Evolutionary conservation across 2,888 invertebrate species (phyloP).

Genomic region (Trichacis sp.): DNA sequence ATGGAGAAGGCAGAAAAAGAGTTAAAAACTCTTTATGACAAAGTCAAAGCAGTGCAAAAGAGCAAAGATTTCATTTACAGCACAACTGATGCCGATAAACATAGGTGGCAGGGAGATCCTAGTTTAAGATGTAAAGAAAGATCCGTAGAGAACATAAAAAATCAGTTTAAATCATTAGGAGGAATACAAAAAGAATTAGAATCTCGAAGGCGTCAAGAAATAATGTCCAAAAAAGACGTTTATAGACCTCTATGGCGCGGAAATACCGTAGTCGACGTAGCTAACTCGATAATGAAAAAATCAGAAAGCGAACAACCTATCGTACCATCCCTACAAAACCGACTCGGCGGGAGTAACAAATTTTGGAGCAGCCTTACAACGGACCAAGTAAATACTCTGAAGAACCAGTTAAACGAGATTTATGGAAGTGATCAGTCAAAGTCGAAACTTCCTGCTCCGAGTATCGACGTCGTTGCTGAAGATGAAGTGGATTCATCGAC

Average conservation of each 20-base stretch:
- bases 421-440: slow-evolving; percentile 75
- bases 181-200: slow-evolving; percentile 71
- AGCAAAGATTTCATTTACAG: slow-evolving; percentile 88
- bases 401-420: slow-evolving; percentile 84
- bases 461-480: neutral
- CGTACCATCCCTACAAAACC: slow-evolving; percentile 70
- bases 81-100: slow-evolving; percentile 79
- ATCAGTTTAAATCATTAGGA: slow-evolving; percentile 78
- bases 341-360: slow-evolving; percentile 78
- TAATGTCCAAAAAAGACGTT: slow-evolving; percentile 74
- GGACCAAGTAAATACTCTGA: slow-evolving; percentile 85
- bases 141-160: slow-evolving; percentile 87
- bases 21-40: slow-evolving; percentile 80
- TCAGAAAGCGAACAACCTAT: slow-evolving; percentile 67
- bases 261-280: slow-evolving; percentile 84
- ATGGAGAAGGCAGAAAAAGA: slow-evolving; percentile 88
- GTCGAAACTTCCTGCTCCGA: slow-evolving; percentile 25
- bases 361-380: slow-evolving; percentile 87
- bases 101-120: slow-evolving; percentile 81
- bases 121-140: slow-evolving; percentile 86
- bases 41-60: slow-evolving; percentile 82
- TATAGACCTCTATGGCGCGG: slow-evolving; percentile 89
- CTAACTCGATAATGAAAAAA: slow-evolving; percentile 77
- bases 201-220: slow-evolving; percentile 66
- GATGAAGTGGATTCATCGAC: neutral